A percentile compares a stretch with the other conserved stretches of the same genome.
Evolutionary conservation across 2,113 vertebrate genomes (phyloP).

Genomic region (Bungarus multicinctus): DNA sequence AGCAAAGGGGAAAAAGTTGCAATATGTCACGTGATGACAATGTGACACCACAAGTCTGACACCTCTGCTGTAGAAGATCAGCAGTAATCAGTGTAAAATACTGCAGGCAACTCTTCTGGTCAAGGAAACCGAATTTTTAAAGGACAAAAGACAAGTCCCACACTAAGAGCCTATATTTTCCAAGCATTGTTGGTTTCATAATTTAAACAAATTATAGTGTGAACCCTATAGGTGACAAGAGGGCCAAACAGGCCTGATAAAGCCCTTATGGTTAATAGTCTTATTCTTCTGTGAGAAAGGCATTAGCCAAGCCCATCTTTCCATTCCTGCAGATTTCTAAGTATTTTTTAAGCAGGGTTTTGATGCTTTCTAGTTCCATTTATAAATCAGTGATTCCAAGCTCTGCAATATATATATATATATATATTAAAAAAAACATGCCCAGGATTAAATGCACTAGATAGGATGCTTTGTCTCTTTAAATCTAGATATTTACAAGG

Average conservation of each 20-base stretch:
- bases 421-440: no score
- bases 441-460: slow-evolving; percentile 41
- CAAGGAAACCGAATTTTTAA: neutral
- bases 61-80: neutral
- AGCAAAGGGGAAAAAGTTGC: no score
- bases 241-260: neutral
- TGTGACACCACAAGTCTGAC: no score
- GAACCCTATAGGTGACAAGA: neutral
- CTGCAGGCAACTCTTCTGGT: neutral
- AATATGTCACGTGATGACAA: no score
- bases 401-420: no score
- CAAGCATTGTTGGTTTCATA: neutral
- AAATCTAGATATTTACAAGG: slow-evolving; percentile 58
- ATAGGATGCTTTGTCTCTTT: slow-evolving; percentile 52
- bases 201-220: neutral
- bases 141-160: neutral
- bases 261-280: neutral
- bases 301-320: neutral
- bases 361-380: slow-evolving; percentile 35
- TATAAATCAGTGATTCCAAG: slow-evolving; percentile 20
- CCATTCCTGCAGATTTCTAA: neutral
- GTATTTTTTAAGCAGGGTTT: slow-evolving; percentile 45
- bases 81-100: neutral
- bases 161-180: neutral
- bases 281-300: slow-evolving; percentile 24